These are phyloP conservation scores for Larimichthys crocea DNA, from an alignment of 2,113 vertebrate species.

Conservation along the genomic window DNA sequence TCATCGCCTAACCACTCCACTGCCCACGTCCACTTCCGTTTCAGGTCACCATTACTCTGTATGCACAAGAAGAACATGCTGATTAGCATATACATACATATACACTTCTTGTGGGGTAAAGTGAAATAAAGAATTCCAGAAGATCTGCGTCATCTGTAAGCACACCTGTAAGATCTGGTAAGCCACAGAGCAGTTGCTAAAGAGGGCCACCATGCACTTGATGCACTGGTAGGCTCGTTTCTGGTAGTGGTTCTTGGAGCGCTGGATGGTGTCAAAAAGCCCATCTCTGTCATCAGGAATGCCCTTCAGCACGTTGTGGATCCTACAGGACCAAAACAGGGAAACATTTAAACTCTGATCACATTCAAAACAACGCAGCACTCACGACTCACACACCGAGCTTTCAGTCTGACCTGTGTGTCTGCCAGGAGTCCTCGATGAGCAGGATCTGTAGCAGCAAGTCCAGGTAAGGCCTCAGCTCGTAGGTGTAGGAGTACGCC, in stretches of 20 bases:
- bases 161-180: slow-evolving; percentile 98
- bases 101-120: too few species aligned
- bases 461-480: slow-evolving; percentile 98
- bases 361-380: background rate
- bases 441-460: slow-evolving; percentile 97
- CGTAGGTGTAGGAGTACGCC: slow-evolving; percentile 98
- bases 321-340: slow-evolving; percentile 83
- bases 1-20: slow-evolving; percentile 99
- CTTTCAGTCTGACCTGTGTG: slow-evolving; percentile 90
- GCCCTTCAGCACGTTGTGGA: slow-evolving; percentile 99
- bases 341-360: background rate
- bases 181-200: slow-evolving; percentile 98
- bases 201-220: slow-evolving; percentile 99
- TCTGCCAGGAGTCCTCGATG: slow-evolving; percentile 99
- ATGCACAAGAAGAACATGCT: slow-evolving; percentile 9
- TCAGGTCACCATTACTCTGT: slow-evolving; percentile 98
- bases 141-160: background rate
- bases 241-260: slow-evolving; percentile 99
- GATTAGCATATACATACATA: background rate
- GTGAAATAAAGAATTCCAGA: background rate
- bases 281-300: slow-evolving; percentile 98
- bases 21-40: slow-evolving; percentile 99
- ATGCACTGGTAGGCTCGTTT: slow-evolving; percentile 99
- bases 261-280: slow-evolving; percentile 99
- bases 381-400: background rate